These are phyloP conservation scores for Hirtodrosophila duncani DNA, from an alignment of 2,888 invertebrate species.

Conservation along the genomic window DNA sequence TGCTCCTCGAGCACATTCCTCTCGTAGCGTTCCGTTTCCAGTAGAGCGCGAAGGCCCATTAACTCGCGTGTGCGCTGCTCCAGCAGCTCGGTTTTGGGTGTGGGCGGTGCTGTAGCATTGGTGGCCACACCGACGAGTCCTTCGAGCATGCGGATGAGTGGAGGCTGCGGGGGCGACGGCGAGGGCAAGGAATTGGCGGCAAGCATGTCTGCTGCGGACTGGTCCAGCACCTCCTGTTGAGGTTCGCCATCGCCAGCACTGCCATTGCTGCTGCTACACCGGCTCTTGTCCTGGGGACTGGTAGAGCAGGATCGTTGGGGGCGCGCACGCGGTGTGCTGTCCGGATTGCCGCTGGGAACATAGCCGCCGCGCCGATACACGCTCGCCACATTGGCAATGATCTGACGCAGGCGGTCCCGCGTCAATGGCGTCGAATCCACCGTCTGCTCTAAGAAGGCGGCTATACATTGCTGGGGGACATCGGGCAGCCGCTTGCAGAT, in stretches of 20 bases:
- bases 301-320: neutral
- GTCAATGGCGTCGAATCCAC: conserved; percentile 49
- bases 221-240: no score
- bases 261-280: conserved; percentile 15
- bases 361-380: neutral
- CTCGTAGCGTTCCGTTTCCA: conserved; percentile 76
- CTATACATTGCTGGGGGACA: conserved; percentile 63
- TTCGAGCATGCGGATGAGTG: neutral
- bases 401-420: conserved; percentile 56
- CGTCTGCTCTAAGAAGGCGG: conserved; percentile 66
- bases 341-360: neutral
- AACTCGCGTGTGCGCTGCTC: conserved; percentile 74
- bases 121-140: neutral
- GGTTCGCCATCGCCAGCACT: no score
- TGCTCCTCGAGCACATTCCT: conserved; percentile 72
- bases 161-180: neutral
- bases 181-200: no score
- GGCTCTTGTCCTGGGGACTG: conserved; percentile 45
- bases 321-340: neutral
- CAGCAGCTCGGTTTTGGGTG: conserved; percentile 61
- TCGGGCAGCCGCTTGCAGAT: conserved; percentile 71
- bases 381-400: conserved; percentile 49
- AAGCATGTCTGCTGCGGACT: no score
- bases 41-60: conserved; percentile 66
- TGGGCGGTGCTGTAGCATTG: conserved; percentile 15